Base-by-base conservation (phyloP, 2,113 vertebrate genomes). In the Myotis lucifugus region DNA sequence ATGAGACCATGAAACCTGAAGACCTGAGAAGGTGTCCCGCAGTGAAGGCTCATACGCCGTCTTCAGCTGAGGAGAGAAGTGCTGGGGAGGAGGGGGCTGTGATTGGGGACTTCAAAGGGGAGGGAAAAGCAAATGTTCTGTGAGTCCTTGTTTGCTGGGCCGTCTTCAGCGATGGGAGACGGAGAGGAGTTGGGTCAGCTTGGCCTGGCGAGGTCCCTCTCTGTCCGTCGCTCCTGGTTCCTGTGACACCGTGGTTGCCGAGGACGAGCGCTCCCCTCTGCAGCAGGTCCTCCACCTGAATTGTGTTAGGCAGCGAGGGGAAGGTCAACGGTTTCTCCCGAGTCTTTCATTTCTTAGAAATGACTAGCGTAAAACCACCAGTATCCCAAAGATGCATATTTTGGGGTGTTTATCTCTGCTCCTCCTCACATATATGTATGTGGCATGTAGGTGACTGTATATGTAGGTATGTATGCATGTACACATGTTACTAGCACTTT, bases 11-110 rank as follows among this genome's bases (percentile, higher is more conserved):
- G 50, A 25, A 25, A 13, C n/a, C 50, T 14, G 3, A 13, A 34
- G 32, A 13, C 32, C n/a, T 1, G 12, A 3, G 3, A 19, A 34
- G 48, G 3, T 2, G 3, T 32, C 76, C 32, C 11, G 0, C 76
- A 3, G 48, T 11, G 29, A n/a, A 52, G 50, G 50, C 76, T 34
- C 3, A 13, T 21, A 1, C 5, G 32, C 76, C 18, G 0, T 54
- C 48, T 14, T 27, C 17, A 34, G 50, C 76, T 18, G 3, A 40
- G 42, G 14, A 32, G 14, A 7, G 42, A 13, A 8, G 42, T 2
- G 9, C 15, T 66, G 21, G 11, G 69, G 70, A 42, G 21, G 70
- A 67, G 18, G 21, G 17, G 76, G 6, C 5, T 61, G n/a, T 34
- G 50, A 4, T 3, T n/a, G 21, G 32, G 50, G 29, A 3, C 19